Conservation (phyloP, 2,113 vertebrate species). For the Triplophysa tibetana region DNA sequence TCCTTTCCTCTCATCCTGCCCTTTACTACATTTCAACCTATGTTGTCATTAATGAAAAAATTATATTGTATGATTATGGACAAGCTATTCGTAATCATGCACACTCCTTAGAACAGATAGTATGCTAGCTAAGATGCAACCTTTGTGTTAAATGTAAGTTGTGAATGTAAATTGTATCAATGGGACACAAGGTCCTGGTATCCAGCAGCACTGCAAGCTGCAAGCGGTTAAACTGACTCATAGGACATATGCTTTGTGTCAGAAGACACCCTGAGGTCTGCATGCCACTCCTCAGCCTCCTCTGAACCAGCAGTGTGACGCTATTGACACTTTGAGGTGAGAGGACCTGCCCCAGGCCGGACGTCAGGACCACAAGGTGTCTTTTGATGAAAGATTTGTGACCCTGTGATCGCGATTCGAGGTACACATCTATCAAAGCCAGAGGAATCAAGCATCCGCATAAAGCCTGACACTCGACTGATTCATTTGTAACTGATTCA, state of each 20-base stretch:
- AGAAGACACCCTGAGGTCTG: conserved; percentile 18
- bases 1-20: too few species aligned
- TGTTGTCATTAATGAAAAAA: too few species aligned
- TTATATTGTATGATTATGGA: not conserved
- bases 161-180: not conserved
- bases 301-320: conserved; percentile 7
- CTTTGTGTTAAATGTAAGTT: not conserved
- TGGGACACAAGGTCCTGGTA: not conserved
- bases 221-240: not conserved
- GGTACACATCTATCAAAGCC: conserved; percentile 22
- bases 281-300: conserved; percentile 21
- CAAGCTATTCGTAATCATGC: not conserved
- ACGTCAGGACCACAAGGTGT: not conserved
- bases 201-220: conserved; percentile 17
- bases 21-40: too few species aligned
- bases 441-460: not conserved
- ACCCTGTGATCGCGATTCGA: not conserved
- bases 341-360: not conserved
- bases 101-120: not conserved
- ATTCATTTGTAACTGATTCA: conserved; percentile 36
- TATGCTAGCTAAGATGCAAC: not conserved
- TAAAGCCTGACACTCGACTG: not conserved
- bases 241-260: conserved; percentile 43
- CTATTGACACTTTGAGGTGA: not conserved
- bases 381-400: conserved; percentile 18